Conservation (phyloP, 2,888 invertebrate genomes). For the Coremacera marginata region DNA sequence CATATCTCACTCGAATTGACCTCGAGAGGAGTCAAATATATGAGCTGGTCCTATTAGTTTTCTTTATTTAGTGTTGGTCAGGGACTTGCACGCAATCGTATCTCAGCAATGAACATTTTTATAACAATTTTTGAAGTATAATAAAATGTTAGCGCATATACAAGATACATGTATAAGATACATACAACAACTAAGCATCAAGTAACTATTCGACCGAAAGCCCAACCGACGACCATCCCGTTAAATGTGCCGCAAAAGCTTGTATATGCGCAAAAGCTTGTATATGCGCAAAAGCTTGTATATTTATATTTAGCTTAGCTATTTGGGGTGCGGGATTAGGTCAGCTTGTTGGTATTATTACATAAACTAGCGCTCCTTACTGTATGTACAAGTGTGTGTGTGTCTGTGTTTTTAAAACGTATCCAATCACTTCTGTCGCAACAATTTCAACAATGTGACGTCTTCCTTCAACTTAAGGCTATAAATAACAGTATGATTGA, state of each 20-base stretch:
- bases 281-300: background rate
- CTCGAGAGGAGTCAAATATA: too few relatives aligned
- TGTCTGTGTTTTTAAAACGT: constrained; percentile 8
- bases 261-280: background rate
- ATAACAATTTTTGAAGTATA: background rate
- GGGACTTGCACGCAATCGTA: too few relatives aligned
- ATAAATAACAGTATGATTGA: constrained; percentile 66
- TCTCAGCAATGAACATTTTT: too few relatives aligned
- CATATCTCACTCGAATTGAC: too few relatives aligned
- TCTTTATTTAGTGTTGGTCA: too few relatives aligned
- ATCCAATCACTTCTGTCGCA: constrained; percentile 50
- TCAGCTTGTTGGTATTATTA: background rate
- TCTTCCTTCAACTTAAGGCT: constrained; percentile 61
- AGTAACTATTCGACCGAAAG: background rate
- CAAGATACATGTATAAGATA: background rate
- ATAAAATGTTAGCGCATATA: background rate
- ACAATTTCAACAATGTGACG: constrained; percentile 59
- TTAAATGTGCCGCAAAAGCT: background rate
- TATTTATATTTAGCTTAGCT: background rate
- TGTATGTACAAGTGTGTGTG: background rate
- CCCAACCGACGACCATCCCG: background rate
- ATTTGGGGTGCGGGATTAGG: background rate
- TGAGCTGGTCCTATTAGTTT: too few relatives aligned
- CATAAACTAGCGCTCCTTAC: background rate
- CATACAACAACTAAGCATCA: background rate